Evolutionary conservation across 2,797 vertebrate genomes (phyloP).

Genomic region (Gobionotothen gibberifrons): DNA sequence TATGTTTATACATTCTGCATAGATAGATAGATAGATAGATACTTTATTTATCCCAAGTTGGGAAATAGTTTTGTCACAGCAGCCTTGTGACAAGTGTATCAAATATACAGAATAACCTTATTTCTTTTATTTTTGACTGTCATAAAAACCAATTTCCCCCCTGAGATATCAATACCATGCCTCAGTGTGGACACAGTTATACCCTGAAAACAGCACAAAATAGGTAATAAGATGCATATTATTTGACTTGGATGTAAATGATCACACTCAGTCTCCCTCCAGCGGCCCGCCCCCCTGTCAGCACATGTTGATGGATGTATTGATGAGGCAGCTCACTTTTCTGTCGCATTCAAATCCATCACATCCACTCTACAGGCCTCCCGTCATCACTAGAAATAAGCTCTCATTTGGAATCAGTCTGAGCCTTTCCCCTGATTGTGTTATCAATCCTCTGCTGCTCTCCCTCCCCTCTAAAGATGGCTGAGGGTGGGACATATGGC

Average conservation of each 20-base stretch:
- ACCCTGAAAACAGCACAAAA: neutral
- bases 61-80: too few species aligned
- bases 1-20: too few species aligned
- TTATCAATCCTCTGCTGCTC: conserved; percentile 37
- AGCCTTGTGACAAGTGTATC: too few species aligned
- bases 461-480: conserved; percentile 9
- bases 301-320: conserved; percentile 37
- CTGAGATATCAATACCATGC: neutral
- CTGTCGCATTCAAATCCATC: conserved; percentile 57
- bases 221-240: neutral
- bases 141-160: neutral
- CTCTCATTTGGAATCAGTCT: conserved; percentile 62
- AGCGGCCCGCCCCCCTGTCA: conserved; percentile 25
- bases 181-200: neutral
- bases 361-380: conserved; percentile 42
- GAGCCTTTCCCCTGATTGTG: conserved; percentile 46
- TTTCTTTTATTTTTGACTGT: too few species aligned
- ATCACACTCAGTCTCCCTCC: neutral
- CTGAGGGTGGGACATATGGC: conserved; percentile 35
- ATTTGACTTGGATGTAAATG: conserved; percentile 3
- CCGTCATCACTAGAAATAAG: conserved; percentile 54
- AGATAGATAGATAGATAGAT: too few species aligned
- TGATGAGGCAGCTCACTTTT: conserved; percentile 53
- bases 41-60: too few species aligned
- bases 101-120: too few species aligned